A percentile compares a stretch with the other conserved stretches of the same genome.
Conservation (phyloP, 1,140 invertebrate genomes). For the Drosophila mojavensis region DNA sequence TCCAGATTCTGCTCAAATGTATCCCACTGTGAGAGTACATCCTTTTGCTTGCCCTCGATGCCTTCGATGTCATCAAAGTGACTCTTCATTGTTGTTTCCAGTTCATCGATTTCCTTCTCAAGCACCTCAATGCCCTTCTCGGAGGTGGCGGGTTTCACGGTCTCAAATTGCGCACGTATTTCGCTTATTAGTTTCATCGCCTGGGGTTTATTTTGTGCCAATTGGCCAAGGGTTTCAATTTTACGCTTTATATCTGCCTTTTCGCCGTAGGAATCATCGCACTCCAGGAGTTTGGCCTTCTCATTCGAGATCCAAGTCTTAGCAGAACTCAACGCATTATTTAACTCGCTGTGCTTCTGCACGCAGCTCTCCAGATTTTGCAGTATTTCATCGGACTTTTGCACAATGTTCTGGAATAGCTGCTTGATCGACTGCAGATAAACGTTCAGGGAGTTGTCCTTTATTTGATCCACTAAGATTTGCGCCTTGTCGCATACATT, state of each 20-base stretch:
- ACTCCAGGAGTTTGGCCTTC: slow-evolving; percentile 90
- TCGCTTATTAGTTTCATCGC: slow-evolving; percentile 90
- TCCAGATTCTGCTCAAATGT: slow-evolving; percentile 94
- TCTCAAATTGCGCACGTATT: slow-evolving; percentile 88
- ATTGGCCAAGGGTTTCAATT: slow-evolving; percentile 88
- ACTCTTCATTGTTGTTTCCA: slow-evolving; percentile 88
- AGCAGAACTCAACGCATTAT: slow-evolving; percentile 89
- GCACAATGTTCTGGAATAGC: slow-evolving; percentile 94
- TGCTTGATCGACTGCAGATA: slow-evolving; percentile 95
- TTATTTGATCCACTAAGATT: slow-evolving; percentile 94
- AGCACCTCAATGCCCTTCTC: slow-evolving; percentile 90
- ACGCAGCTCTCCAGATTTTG: slow-evolving; percentile 94
- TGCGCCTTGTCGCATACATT: slow-evolving; percentile 96
- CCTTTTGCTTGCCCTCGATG: slow-evolving; percentile 89
- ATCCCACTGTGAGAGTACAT: slow-evolving; percentile 92
- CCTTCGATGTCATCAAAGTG: slow-evolving; percentile 88
- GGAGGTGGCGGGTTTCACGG: slow-evolving; percentile 93
- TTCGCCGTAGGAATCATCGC: slow-evolving; percentile 92
- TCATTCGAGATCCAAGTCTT: slow-evolving; percentile 92
- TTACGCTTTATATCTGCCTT: slow-evolving; percentile 91
- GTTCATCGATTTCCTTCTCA: slow-evolving; percentile 89
- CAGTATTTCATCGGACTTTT: slow-evolving; percentile 93
- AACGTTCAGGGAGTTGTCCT: slow-evolving; percentile 93
- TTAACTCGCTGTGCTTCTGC: slow-evolving; percentile 92
- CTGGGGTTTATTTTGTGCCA: slow-evolving; percentile 89